phyloP scores from a whole-genome alignment of 2,113 vertebrate species.

The Gobius niger region DNA sequence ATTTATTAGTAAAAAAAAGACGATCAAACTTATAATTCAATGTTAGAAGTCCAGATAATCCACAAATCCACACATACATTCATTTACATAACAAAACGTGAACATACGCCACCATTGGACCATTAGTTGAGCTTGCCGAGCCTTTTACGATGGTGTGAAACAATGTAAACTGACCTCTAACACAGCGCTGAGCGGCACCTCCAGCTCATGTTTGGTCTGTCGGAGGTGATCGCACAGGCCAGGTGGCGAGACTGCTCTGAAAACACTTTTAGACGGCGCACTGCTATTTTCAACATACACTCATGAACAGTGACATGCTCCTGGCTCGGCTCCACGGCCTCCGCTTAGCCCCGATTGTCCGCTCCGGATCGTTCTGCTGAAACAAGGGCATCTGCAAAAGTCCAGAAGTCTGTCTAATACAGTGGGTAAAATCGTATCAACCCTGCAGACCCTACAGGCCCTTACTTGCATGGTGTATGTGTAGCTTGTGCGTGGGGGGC shows the following conservation, averaged over 20 bases:
- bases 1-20: too few species aligned
- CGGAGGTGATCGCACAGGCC: constrained; percentile 39
- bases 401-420: constrained; percentile 21
- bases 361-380: neutral
- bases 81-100: too few species aligned
- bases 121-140: too few species aligned
- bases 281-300: constrained; percentile 57
- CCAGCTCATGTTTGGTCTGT: constrained; percentile 4
- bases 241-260: constrained; percentile 38
- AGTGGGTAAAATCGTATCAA: too few species aligned
- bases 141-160: neutral
- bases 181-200: neutral
- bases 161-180: neutral
- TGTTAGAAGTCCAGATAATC: too few species aligned
- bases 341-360: constrained; percentile 36
- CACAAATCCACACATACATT: too few species aligned
- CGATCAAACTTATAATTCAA: too few species aligned
- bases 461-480: constrained; percentile 40
- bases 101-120: too few species aligned
- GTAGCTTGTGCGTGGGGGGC: constrained; percentile 43
- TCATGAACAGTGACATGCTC: constrained; percentile 25
- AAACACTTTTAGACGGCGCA: constrained; percentile 49
- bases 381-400: neutral
- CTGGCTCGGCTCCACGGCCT: constrained; percentile 15
- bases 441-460: too few species aligned